phyloP scores from a whole-genome alignment of 2,797 vertebrate genomes.

The Rallus crepitans region DNA sequence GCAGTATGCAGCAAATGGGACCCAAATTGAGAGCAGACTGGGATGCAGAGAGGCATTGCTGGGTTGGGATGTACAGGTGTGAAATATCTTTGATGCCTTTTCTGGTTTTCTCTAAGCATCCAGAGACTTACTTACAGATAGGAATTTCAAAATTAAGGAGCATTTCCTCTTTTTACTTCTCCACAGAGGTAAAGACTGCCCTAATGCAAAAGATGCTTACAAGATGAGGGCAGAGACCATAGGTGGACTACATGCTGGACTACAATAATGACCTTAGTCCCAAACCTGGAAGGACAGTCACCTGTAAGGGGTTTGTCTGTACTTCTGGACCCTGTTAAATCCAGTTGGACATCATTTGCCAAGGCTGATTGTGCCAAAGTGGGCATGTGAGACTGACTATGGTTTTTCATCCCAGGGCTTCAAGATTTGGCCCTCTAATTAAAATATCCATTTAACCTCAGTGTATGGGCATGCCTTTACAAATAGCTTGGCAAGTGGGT shows the following conservation, averaged over 20 bases:
- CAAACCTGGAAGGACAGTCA: not conserved
- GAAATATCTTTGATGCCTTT: not conserved
- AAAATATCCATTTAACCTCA: conserved; percentile 22
- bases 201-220: not conserved
- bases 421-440: not conserved
- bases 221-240: not conserved
- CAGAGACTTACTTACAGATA: not conserved
- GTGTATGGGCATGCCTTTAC: not conserved
- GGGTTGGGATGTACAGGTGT: not conserved
- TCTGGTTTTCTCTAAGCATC: not conserved
- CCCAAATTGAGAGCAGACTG: not conserved
- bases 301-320: not conserved
- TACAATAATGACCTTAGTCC: not conserved
- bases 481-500: conserved; percentile 32
- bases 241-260: not conserved
- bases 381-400: not conserved
- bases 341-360: not conserved
- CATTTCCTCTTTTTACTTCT: not conserved
- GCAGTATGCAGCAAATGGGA: not conserved
- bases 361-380: not conserved
- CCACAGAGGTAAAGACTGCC: rapidly evolving
- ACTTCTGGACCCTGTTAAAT: not conserved
- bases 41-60: not conserved
- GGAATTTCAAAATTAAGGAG: not conserved
- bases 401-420: not conserved